These are phyloP conservation scores for Palloptera scutellata DNA, from an alignment of 2,888 invertebrate species.

Conservation along the genomic window DNA sequence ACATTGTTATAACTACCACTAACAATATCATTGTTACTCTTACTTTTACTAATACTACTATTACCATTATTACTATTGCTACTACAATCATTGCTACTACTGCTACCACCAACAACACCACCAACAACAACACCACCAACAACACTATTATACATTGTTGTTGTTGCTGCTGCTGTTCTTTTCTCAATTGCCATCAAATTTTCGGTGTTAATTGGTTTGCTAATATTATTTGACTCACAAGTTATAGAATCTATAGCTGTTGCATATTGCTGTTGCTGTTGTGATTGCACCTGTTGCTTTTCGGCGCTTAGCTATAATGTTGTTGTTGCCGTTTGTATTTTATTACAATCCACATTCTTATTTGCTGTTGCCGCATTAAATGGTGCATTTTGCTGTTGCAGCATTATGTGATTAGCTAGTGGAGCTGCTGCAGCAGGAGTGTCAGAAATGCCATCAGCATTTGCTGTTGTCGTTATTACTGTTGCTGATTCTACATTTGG, in stretches of 20 bases:
- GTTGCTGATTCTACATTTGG: constrained; percentile 8
- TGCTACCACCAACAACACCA: background rate
- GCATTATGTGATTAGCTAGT: constrained; percentile 33
- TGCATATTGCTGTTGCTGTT: constrained; percentile 7
- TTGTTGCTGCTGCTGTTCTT: constrained; percentile 11
- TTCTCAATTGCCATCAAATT: constrained; percentile 12
- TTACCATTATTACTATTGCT: constrained; percentile 10
- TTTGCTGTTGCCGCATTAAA: constrained; percentile 31
- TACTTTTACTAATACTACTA: background rate
- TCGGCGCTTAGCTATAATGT: constrained; percentile 58
- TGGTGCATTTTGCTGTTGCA: constrained; percentile 31
- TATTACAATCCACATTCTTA: constrained; percentile 22
- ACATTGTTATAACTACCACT: constrained; percentile 4
- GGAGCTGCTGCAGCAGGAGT: background rate
- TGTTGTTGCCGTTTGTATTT: constrained; percentile 39
- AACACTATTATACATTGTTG: background rate
- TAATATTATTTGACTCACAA: constrained; percentile 9
- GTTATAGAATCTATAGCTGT: background rate
- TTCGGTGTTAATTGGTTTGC: constrained; percentile 60
- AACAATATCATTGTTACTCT: constrained; percentile 23
- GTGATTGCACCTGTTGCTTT: constrained; percentile 16
- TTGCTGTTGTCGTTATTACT: background rate
- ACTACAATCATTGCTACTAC: background rate
- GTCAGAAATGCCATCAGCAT: background rate
- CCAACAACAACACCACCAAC: constrained; percentile 1